Base-by-base conservation (phyloP, 2,888 invertebrate species). In the Eilema depressum region DNA sequence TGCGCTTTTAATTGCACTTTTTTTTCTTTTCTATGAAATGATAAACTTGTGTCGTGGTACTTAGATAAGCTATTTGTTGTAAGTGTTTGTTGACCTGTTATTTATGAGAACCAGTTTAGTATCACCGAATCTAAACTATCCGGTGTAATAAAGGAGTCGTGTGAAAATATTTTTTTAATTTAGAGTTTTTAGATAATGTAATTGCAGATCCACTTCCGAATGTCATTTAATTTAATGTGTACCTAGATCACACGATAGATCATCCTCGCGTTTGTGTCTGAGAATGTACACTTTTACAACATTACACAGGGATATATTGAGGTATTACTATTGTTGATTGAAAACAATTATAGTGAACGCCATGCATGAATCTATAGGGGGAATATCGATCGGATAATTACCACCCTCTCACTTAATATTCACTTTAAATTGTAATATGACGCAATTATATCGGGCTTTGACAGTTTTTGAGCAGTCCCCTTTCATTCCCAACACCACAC, bases 61-160 rank as follows among this genome's bases (percentile, higher is more conserved):
- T 65, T 37, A 30, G 33, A 57, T 23, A 56, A 64, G 53, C 28
- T 28, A 28, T 47, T 53, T 20, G 47, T 53, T 47, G 41, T 70
- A 75, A 78, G 76, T 75, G 79, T 68, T 70, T 78, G 75, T 70
- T 69, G 68, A 72, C 71, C 65, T 71, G 71, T 26, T 68, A 62
- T 68, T 62, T 33, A 68, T 63, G 57, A 74, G 74, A 70, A 75
- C 68, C 71, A 69, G 75, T 76, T 76, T 75, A 74, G 28, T 74
- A 62, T 64, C 69, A 47, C 41, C 17, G 57, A 69, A 59, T 63
- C 41, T 63, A 56, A 68, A 30, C 33, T 68, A 56, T 68, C 23
- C 33, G 26, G 26, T 67, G 53, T 37, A 59, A 63, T 41, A 28
- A 41, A 59, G 63, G 65, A 65, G 60, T 65, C 64, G 65, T 69